Percentiles rank a stretch among this genome's conserved stretches.
Evolutionary conservation across 2,888 invertebrate genomes (phyloP).

Genomic region (Homarus gammarus): DNA sequence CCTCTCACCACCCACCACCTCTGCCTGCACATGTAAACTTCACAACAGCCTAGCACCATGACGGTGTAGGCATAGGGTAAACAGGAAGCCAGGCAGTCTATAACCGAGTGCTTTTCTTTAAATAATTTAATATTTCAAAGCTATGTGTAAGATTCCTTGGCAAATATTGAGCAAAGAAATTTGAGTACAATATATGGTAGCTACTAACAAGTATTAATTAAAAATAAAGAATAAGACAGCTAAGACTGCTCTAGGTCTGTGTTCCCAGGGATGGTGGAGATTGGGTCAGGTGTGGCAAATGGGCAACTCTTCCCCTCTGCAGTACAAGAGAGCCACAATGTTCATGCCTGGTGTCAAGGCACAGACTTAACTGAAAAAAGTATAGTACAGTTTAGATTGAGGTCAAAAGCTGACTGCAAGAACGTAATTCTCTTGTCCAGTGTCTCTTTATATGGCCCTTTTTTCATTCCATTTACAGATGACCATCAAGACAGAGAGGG

Average conservation of each 20-base stretch:
- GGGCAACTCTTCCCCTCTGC: slow-evolving; percentile 75
- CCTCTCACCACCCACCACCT: slow-evolving; percentile 67
- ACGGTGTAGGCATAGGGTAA: slow-evolving; percentile 34
- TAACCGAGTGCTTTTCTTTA: slow-evolving; percentile 25
- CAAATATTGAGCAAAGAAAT: neutral
- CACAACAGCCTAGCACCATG: slow-evolving; percentile 40
- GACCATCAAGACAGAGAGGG: slow-evolving; percentile 74
- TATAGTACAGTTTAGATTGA: slow-evolving; percentile 68
- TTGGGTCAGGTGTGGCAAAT: slow-evolving; percentile 70
- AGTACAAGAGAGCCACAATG: slow-evolving; percentile 73
- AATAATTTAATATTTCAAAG: slow-evolving; percentile 9
- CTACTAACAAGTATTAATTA: neutral
- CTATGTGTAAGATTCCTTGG: neutral
- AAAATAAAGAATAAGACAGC: slow-evolving; percentile 23
- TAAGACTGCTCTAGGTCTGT: slow-evolving; percentile 65
- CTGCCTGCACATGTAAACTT: slow-evolving; percentile 57
- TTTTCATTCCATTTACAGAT: slow-evolving; percentile 57
- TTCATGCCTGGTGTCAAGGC: slow-evolving; percentile 68
- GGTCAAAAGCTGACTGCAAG: slow-evolving; percentile 57
- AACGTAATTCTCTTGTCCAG: slow-evolving; percentile 67
- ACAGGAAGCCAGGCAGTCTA: slow-evolving; percentile 49
- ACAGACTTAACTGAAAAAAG: slow-evolving; percentile 71
- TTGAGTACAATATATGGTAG: neutral
- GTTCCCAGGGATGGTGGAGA: slow-evolving; percentile 63
- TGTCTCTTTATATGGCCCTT: slow-evolving; percentile 67